These are phyloP conservation scores for Engraulis encrasicolus DNA, from an alignment of 2,113 vertebrate genomes.

Conservation along the genomic window DNA sequence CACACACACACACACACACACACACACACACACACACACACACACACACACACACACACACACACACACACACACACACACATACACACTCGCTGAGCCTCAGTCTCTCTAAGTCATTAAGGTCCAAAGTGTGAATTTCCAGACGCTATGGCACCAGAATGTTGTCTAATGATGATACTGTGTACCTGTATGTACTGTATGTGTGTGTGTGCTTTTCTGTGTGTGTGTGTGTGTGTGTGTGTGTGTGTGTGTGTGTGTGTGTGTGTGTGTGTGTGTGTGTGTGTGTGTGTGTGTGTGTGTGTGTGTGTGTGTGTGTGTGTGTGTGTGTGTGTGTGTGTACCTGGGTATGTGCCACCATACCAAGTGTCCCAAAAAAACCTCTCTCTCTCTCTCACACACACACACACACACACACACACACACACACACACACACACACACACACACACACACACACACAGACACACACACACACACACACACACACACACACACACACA, in stretches of 20 bases:
- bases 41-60: no score
- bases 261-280: neutral
- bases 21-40: no score
- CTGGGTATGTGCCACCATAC: neutral
- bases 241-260: neutral
- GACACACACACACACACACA: constrained; percentile 8
- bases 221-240: neutral
- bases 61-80: no score
- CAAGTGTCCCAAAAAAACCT: neutral
- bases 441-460: constrained; percentile 8
- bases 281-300: neutral
- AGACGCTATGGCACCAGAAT: neutral
- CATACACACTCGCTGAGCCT: no score
- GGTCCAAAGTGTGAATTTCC: neutral
- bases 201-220: neutral
- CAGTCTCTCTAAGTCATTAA: neutral
- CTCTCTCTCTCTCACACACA: neutral
- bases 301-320: neutral
- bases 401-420: constrained; percentile 12
- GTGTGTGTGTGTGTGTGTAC: neutral
- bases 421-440: constrained; percentile 12
- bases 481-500: constrained; percentile 12
- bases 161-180: constrained; percentile 11
- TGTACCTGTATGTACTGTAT: constrained; percentile 11
- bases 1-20: no score